These are phyloP conservation scores for Drosophila repleta DNA, from an alignment of 1,140 invertebrate genomes.

Conservation along the genomic window DNA sequence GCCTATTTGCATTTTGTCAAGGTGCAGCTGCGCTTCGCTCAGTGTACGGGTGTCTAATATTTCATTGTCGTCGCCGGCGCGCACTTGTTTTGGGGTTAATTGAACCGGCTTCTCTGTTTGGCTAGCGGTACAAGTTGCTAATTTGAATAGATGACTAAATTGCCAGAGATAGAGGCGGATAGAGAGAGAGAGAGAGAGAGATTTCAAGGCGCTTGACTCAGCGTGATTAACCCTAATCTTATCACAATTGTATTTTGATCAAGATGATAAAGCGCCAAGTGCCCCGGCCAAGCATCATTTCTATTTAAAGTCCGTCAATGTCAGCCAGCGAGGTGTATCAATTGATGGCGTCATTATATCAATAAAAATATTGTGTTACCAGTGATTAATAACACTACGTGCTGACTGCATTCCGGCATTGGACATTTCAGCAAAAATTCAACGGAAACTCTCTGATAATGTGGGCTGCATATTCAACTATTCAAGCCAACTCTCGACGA, in stretches of 20 bases:
- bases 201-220: conserved; percentile 6
- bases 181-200: conserved; percentile 2
- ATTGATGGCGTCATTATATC: conserved; percentile 63
- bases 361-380: conserved; percentile 21
- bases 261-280: conserved; percentile 12
- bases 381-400: conserved; percentile 57
- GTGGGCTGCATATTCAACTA: conserved; percentile 26
- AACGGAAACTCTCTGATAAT: conserved; percentile 58
- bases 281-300: conserved; percentile 46
- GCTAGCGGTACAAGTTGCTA: conserved; percentile 30
- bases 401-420: conserved; percentile 48
- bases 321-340: conserved; percentile 53
- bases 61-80: conserved; percentile 50
- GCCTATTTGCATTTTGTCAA: not conserved
- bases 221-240: conserved; percentile 56
- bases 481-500: not conserved
- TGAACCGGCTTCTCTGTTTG: conserved; percentile 49
- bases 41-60: conserved; percentile 45
- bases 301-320: conserved; percentile 58
- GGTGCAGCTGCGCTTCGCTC: not conserved
- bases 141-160: conserved; percentile 68
- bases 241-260: conserved; percentile 55
- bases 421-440: conserved; percentile 49
- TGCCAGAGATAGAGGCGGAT: conserved; percentile 7
- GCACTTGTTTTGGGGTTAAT: conserved; percentile 69